Base-by-base conservation (phyloP, 2,797 vertebrate species). In the Microhierax caerulescens region DNA sequence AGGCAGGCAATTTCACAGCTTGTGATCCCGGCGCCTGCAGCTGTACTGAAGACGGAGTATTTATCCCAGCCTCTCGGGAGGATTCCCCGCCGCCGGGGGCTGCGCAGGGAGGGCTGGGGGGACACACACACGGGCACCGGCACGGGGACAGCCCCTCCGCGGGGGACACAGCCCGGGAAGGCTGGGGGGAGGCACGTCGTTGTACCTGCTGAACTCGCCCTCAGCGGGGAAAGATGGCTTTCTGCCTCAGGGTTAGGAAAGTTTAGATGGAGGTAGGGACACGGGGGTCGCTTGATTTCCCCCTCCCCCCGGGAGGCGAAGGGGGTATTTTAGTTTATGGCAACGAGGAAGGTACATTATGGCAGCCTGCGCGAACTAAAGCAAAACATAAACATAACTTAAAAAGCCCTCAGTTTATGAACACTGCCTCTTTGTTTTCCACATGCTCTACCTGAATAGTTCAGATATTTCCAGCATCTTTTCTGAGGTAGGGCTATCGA, bases 341-440 rank as follows among this genome's bases (percentile, higher is more conserved):
- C 65, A 59, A 21, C 43, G 85, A 53, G 37, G 57, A 60, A 54
- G 80, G 88, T 63, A 39, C 61, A 24, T 60, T 84, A 54, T 61
- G 68, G 72, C 92, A 92, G 83, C 47, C 75, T 96, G 84, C 56
- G 85, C 79, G 76, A 98, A 96, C 73, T 94, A 95, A 96, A 96
- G 95, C 91, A 94, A 94, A 98, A 96, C 78, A 91, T 76, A 79
- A 88, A 95, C 95, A 56, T 91, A 95, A 96, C 93, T 93, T 97
- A 36, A 93, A 92, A 94, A 95, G 94, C 89, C 76, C 78, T 87
- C 91, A 80, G 86, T 93, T 86, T 92, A 82, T 69, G 77, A 82
- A 30, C 95, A 96, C 81, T 96, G 97, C 95, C 70, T 93, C 97
- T 98, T 98, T 98, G 97, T 98, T 96, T 90, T 92, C 91, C 90